phyloP scores from a whole-genome alignment of 35 echinoderm and acorn worm species.

The Ptychodera flava region DNA sequence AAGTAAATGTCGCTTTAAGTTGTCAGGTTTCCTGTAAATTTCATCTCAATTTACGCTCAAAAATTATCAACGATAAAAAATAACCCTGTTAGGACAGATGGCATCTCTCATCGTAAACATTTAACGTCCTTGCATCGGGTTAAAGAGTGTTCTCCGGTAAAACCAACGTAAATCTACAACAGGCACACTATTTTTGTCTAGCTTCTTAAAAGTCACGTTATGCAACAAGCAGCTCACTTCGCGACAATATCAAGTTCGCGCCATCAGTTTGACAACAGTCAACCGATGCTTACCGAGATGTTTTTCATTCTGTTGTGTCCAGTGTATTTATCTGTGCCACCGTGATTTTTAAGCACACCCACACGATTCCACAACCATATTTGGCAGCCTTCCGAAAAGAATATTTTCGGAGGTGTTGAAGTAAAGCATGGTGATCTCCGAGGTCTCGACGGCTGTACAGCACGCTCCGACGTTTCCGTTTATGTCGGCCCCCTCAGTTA shows the following conservation, averaged over 20 bases:
- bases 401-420: background rate
- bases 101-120: no score
- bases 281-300: no score
- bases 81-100: no score
- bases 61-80: no score
- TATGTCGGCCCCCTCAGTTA: background rate
- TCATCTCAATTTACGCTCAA: background rate
- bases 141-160: no score
- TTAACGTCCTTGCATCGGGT: no score
- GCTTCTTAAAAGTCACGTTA: no score
- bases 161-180: no score
- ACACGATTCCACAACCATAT: background rate
- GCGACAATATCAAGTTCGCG: no score
- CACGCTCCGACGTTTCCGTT: background rate
- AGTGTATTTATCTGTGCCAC: no score
- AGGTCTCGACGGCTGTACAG: background rate
- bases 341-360: background rate
- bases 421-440: background rate
- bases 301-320: background rate
- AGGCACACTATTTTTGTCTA: no score
- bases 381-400: background rate
- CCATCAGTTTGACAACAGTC: no score
- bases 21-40: background rate
- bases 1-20: background rate
- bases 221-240: background rate